Evolutionary conservation across 2,113 vertebrate genomes (phyloP).

Genomic region (Bubo scandiacus): DNA sequence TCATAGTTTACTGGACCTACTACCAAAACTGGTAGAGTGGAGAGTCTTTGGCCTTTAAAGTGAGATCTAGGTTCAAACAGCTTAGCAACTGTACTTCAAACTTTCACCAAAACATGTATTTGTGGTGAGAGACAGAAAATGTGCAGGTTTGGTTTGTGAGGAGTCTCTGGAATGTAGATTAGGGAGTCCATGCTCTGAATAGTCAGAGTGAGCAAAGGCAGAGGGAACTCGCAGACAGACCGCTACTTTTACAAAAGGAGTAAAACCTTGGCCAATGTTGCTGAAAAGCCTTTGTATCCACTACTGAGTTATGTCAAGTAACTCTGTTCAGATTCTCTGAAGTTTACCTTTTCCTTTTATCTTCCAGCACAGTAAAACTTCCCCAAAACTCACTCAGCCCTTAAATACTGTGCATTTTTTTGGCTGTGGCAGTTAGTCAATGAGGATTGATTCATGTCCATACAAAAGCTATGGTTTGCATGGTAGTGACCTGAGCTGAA

Average conservation of each 20-base stretch:
- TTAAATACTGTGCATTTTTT: background rate
- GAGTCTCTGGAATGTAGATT: background rate
- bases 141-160: background rate
- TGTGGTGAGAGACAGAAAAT: background rate
- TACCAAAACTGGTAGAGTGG: background rate
- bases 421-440: background rate
- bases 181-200: background rate
- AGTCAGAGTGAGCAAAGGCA: background rate
- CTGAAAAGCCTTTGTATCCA: background rate
- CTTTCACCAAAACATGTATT: background rate
- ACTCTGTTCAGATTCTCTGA: background rate
- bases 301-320: background rate
- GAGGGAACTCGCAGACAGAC: background rate
- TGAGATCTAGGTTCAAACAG: background rate
- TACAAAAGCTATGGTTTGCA: background rate
- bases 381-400: background rate
- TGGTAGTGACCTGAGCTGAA: background rate
- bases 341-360: background rate
- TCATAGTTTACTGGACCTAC: background rate
- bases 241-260: background rate
- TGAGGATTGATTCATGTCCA: background rate
- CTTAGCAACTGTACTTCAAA: background rate
- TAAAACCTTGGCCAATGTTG: background rate
- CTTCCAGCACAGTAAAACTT: background rate
- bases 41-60: background rate